These are phyloP conservation scores for Drosophila punjabiensis DNA, from an alignment of 1,140 invertebrate species.

Conservation along the genomic window DNA sequence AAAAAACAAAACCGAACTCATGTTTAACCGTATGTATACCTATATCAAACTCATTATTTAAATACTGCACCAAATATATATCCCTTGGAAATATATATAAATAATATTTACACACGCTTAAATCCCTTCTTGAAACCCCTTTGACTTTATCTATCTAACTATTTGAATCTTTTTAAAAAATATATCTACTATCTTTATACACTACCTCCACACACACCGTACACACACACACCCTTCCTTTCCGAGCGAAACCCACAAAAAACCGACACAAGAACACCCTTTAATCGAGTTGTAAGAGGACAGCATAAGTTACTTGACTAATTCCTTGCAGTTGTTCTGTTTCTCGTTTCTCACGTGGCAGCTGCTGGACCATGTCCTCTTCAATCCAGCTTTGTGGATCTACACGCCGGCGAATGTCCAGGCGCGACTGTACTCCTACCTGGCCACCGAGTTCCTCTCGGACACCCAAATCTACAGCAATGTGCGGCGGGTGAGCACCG, in stretches of 20 bases:
- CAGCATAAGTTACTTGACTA: conserved; percentile 84
- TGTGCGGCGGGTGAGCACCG: conserved; percentile 97
- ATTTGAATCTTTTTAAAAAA: conserved; percentile 19
- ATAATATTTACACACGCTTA: conserved; percentile 14
- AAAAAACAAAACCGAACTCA: conserved; percentile 23
- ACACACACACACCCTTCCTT: conserved; percentile 32
- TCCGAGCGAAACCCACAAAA: conserved; percentile 25
- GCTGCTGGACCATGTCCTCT: conserved; percentile 98
- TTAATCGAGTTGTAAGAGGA: conserved; percentile 60
- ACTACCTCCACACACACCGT: conserved; percentile 20
- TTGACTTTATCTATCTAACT: conserved; percentile 12
- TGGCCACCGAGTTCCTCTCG: conserved; percentile 98
- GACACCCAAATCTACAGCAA: conserved; percentile 99
- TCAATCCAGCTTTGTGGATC: conserved; percentile 99
- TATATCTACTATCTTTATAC: not conserved
- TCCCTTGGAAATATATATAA: not conserved
- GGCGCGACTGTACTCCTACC: conserved; percentile 97
- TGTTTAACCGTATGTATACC: conserved; percentile 51
- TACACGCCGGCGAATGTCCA: conserved; percentile 98
- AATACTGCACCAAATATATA: conserved; percentile 17
- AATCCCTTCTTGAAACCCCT: not conserved
- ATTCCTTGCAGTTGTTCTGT: conserved; percentile 90
- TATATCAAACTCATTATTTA: conserved; percentile 32
- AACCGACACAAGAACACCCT: conserved; percentile 5
- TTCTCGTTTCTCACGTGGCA: conserved; percentile 94